Evolutionary conservation across 2,113 vertebrate species (phyloP).

Genomic region (Otolemur garnettii): DNA sequence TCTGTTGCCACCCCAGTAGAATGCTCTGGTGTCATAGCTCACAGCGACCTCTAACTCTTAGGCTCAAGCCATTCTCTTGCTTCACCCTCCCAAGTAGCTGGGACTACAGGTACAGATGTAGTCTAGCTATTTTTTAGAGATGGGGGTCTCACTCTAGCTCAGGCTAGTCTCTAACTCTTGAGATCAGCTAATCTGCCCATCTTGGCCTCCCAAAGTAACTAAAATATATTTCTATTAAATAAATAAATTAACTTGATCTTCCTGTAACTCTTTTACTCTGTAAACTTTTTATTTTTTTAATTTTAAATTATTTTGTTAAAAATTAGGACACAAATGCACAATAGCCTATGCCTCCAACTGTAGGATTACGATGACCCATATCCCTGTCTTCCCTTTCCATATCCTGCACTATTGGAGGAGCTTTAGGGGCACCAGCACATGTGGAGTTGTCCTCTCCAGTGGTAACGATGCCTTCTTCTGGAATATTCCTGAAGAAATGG

Average conservation of each 20-base stretch:
- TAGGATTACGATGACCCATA: not conserved
- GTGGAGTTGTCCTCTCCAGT: not conserved
- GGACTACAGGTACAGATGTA: too few species aligned
- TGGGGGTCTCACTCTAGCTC: too few species aligned
- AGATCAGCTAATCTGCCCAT: too few species aligned
- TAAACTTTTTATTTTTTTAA: not conserved
- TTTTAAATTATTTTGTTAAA: not conserved
- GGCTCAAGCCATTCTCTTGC: too few species aligned
- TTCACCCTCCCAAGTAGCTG: too few species aligned
- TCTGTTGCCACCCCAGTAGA: too few species aligned
- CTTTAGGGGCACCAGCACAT: not conserved
- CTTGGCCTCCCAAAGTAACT: too few species aligned
- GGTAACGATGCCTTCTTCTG: not conserved
- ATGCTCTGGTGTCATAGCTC: too few species aligned
- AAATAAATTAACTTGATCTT: not conserved
- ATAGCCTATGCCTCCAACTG: not conserved
- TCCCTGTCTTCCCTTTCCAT: not conserved
- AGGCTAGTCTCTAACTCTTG: too few species aligned
- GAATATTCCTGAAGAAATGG: not conserved
- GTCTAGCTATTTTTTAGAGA: too few species aligned
- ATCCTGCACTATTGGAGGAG: not conserved
- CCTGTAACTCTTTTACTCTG: not conserved
- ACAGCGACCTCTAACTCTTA: too few species aligned
- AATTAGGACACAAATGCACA: not conserved
- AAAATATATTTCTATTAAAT: not conserved